Evolutionary conservation across 2,888 invertebrate genomes (phyloP), one percentile per base, ranked within the genome.

Genomic region (Sesia apiformis): DNA sequence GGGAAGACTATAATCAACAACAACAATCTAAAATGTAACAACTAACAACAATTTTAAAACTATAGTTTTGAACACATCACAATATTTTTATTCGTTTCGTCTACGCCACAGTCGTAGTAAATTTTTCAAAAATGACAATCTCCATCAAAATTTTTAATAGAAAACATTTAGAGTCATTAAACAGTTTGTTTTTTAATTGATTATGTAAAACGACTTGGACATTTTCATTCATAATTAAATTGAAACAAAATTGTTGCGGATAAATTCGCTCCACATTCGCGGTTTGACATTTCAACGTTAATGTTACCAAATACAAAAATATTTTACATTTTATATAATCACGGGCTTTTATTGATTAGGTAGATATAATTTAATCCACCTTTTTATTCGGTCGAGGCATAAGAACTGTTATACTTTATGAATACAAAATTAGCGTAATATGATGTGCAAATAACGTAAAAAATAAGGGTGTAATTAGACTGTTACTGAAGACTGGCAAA

Each of bases 221-320:
- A 64, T 73, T 83, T 86, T 84, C 85, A 87, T 86, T 87, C 86
- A 87, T 84, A 72, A 86, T 79, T 74, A 60, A 64, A 59, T 64
- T 64, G 58, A 78, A 78, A 76, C 63, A 65, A 59, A 64, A 69
- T 68, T 67, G 60, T 65, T 64, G 68, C 72, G 74, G 71, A 76
- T 38, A 71, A 76, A 83, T 82, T 86, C 82, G 83, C 83, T 82
- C 80, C 78, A 75, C 74, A 70, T 81, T 78, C 69, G 64, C 66
- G 68, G 63, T 73, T 81, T 85, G 88, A 87, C 86, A 61, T 81
- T 78, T 76, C 53, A 52, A 56, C 50, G 4, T 52, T 39, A 52
- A 65, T 67, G 74, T 76, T 81, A 74, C 76, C 66, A 69, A 43
- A 38, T 50, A 50, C 39, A 7, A 4, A 38, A 50, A 50, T 4